Conservation (phyloP, 2,797 vertebrate genomes). For the Tapera naevia region DNA sequence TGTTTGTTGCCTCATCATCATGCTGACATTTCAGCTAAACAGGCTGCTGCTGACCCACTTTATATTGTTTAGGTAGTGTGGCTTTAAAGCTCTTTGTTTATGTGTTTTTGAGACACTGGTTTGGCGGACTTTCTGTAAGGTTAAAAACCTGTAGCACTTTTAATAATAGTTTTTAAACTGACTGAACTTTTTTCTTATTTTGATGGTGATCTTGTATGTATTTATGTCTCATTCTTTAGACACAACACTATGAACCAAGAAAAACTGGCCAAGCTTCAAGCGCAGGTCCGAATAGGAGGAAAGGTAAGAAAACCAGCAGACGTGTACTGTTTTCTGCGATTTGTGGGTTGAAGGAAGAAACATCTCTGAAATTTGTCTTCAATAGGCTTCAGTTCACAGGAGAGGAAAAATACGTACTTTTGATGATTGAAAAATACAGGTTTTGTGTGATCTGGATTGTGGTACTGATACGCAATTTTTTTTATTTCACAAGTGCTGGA, state of each 20-base stretch:
- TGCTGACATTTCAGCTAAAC: neutral
- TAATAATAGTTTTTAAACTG: neutral
- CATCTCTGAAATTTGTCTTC: neutral
- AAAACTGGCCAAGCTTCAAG: constrained; percentile 97
- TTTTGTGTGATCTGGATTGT: neutral
- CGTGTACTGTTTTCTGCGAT: neutral
- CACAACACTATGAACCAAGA: constrained; percentile 93
- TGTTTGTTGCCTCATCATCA: neutral
- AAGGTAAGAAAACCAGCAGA: constrained; percentile 82
- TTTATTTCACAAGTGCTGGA: neutral
- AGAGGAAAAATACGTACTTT: rapidly evolving
- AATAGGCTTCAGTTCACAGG: neutral
- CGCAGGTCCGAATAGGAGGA: constrained; percentile 99
- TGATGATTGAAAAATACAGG: rapidly evolving
- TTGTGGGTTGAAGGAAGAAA: neutral
- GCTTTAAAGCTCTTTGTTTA: neutral
- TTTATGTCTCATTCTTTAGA: neutral
- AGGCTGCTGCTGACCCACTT: rapidly evolving
- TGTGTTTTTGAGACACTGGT: neutral
- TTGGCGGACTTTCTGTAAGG: neutral
- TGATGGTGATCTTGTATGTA: neutral
- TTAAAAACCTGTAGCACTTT: rapidly evolving
- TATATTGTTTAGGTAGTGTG: neutral
- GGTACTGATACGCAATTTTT: neutral
- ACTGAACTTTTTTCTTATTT: neutral